These are phyloP conservation scores for Plotosus lineatus DNA, from an alignment of 2,113 vertebrate species.

Conservation along the genomic window DNA sequence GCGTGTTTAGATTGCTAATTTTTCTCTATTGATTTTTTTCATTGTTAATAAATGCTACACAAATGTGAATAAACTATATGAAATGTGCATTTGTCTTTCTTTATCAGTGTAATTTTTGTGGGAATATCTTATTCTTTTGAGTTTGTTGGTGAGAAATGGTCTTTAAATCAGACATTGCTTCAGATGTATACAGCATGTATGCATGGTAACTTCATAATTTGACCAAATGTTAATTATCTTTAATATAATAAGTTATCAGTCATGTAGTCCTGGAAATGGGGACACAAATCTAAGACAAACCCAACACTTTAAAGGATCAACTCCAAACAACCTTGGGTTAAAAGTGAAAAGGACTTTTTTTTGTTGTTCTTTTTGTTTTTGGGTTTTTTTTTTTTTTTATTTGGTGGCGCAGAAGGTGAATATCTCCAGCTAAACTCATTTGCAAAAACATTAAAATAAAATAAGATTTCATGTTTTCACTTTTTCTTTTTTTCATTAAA, in stretches of 20 bases:
- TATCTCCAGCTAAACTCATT: no score
- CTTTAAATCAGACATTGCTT: slow-evolving; percentile 5
- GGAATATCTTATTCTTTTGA: slow-evolving; percentile 54
- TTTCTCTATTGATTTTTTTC: slow-evolving; percentile 70
- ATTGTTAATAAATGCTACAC: slow-evolving; percentile 94
- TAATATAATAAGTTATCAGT: neutral
- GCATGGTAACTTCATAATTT: neutral
- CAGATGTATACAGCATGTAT: slow-evolving; percentile 11
- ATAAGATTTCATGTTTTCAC: neutral
- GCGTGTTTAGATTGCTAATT: slow-evolving; percentile 68
- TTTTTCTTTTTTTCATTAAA: neutral
- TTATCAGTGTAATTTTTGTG: slow-evolving; percentile 87
- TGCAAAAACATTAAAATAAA: slow-evolving; percentile 11
- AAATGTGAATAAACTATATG: slow-evolving; percentile 98
- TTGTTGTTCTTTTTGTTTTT: neutral
- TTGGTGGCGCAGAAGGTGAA: slow-evolving; percentile 8
- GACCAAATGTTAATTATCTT: neutral
- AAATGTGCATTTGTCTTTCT: slow-evolving; percentile 99
- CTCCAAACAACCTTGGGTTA: neutral
- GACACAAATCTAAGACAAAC: neutral
- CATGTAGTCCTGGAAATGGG: neutral
- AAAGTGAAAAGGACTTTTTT: slow-evolving; percentile 8
- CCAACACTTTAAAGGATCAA: neutral
- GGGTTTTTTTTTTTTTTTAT: neutral
- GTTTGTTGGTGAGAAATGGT: neutral